Evolutionary conservation across 2,113 vertebrate genomes (phyloP), one percentile per base, ranked within the genome.

Genomic region (Sardina pilchardus): DNA sequence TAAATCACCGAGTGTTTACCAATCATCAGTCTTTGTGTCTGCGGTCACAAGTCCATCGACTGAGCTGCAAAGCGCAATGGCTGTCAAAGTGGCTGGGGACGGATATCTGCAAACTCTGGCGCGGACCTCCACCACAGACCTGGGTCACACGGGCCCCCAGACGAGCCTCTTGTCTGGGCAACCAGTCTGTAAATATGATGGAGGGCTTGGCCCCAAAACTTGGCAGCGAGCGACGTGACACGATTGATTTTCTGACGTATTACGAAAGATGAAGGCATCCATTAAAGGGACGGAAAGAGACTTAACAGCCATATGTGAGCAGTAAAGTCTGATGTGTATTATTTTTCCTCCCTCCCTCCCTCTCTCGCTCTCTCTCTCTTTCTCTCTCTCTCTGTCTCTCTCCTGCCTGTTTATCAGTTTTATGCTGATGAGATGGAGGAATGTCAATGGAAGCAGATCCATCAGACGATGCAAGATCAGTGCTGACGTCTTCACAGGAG

Each of bases 181-280:
- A 87, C 89, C 87, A 90, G 90, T 91, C 83, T 87, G 90, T 90
- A 91, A 89, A 92, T 82, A 88, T 96, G 93, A 95, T 94, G 93
- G 93, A 95, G 93, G 94, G 91, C 90, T 90, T 90, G 75, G 89
- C 89, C 94, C 90, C 84, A 91, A 93, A 94, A 92, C 93, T 91
- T 93, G 94, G 92, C 95, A 95, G 93, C 91, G 82, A 95, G 93
- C 91, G 82, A 93, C 85, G 92, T 93, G 93, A 93, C 91, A 88
- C 91, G 92, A 95, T 95, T 92, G 94, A 96, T 95, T 95, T 95
- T 94, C 93, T 94, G 95, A 94, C 93, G 93, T 94, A 95, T 95
- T 95, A 92, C 94, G 94, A 94, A 94, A 94, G 93, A 95, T 94
- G 94, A 94, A 94, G 93, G 92, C 92, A 94, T 92, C 93, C 92